phyloP scores from a whole-genome alignment of 2,888 invertebrate species.

The Digitonthophagus gazella region DNA sequence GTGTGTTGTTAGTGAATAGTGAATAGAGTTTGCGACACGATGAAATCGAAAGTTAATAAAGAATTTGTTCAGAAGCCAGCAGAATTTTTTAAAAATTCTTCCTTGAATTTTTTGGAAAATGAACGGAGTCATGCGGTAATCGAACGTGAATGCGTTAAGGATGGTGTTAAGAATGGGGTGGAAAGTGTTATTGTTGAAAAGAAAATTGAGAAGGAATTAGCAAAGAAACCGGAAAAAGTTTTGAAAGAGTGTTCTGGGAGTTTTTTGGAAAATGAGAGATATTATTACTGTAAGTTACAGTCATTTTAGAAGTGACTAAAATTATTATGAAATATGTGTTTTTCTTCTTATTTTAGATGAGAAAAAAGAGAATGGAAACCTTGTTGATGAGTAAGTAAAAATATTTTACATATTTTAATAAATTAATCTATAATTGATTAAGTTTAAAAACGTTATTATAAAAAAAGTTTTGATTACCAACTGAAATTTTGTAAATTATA shows the following conservation, averaged over 20 bases:
- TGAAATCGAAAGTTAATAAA: conserved; percentile 24
- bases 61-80: conserved; percentile 24
- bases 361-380: too few species aligned
- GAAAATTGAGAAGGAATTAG: background rate
- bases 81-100: conserved; percentile 40
- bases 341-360: too few species aligned
- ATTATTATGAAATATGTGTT: background rate
- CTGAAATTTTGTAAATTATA: too few species aligned
- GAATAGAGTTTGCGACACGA: background rate
- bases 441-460: too few species aligned
- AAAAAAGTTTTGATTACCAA: too few species aligned
- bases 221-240: background rate
- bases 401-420: too few species aligned
- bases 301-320: background rate
- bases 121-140: conserved; percentile 36
- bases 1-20: background rate
- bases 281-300: background rate
- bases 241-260: background rate
- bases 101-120: conserved; percentile 40
- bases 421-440: too few species aligned
- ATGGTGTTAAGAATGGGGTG: conserved; percentile 13
- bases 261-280: background rate
- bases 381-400: too few species aligned
- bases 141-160: conserved; percentile 17
- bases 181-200: background rate